These are phyloP conservation scores for Agelas oroides DNA, from an alignment of 37 sponge, comb jelly and placozoan species.

Conservation along the genomic window DNA sequence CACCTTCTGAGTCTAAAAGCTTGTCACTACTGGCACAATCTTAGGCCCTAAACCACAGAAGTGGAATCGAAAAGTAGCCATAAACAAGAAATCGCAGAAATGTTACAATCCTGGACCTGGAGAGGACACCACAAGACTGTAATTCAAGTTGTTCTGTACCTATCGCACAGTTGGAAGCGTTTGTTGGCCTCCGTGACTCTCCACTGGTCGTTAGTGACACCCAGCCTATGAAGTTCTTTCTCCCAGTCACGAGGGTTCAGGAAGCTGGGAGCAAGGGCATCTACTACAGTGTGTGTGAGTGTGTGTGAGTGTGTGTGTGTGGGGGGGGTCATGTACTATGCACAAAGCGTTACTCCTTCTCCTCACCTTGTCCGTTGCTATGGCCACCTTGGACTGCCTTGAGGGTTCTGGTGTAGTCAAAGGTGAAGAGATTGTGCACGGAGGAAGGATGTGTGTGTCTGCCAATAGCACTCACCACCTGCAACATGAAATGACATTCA, in stretches of 20 bases:
- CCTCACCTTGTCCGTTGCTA: too few species aligned
- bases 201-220: slow-evolving; percentile 67
- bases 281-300: neutral
- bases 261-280: slow-evolving; percentile 22
- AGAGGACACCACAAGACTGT: too few species aligned
- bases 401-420: slow-evolving; percentile 60
- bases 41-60: too few species aligned
- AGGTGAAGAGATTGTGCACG: slow-evolving; percentile 61
- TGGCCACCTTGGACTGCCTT: neutral
- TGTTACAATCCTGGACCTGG: too few species aligned
- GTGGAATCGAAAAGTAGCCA: too few species aligned
- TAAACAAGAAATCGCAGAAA: too few species aligned
- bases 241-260: slow-evolving; percentile 70
- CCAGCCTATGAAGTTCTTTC: slow-evolving; percentile 56
- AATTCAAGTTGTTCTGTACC: too few species aligned
- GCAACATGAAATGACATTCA: neutral
- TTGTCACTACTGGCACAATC: too few species aligned
- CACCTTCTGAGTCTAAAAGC: too few species aligned
- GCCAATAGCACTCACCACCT: slow-evolving; percentile 68
- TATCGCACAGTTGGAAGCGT: slow-evolving; percentile 47
- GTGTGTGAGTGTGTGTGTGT: too few species aligned
- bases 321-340: neutral
- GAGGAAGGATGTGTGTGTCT: slow-evolving; percentile 68
- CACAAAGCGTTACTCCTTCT: neutral
- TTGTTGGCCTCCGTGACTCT: slow-evolving; percentile 65